phyloP scores from a whole-genome alignment of 2,888 invertebrate genomes.

The Cryptus armator region DNA sequence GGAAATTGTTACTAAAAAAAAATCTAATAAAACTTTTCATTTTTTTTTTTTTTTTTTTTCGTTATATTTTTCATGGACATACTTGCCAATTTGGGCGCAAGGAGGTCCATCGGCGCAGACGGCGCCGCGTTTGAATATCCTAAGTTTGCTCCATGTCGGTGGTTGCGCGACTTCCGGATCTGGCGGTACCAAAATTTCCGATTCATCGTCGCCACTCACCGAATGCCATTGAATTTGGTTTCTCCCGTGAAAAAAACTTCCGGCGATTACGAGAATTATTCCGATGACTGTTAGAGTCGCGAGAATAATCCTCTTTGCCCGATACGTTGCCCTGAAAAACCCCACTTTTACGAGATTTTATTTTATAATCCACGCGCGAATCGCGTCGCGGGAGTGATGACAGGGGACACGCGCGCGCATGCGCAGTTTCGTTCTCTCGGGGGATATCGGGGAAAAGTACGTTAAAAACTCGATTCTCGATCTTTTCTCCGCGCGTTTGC shows the following conservation, averaged over 20 bases:
- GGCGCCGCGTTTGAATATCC: conserved; percentile 89
- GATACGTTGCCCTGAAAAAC: conserved; percentile 58
- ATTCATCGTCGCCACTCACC: conserved; percentile 76
- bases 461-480: too few relatives aligned
- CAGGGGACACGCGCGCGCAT: too few relatives aligned
- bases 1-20: neutral
- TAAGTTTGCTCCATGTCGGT: conserved; percentile 89
- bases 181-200: conserved; percentile 86
- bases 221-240: conserved; percentile 57
- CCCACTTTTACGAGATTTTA: conserved; percentile 16
- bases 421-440: too few relatives aligned
- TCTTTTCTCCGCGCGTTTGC: too few relatives aligned
- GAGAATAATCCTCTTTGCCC: conserved; percentile 40
- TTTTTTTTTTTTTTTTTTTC: conserved; percentile 12
- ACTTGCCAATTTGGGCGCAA: conserved; percentile 93
- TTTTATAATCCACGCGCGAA: too few relatives aligned
- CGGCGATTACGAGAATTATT: conserved; percentile 83
- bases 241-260: conserved; percentile 79
- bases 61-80: conserved; percentile 76
- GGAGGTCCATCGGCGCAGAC: conserved; percentile 92
- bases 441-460: too few relatives aligned
- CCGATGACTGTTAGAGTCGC: conserved; percentile 65
- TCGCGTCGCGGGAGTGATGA: too few relatives aligned
- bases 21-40: too few relatives aligned
- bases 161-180: conserved; percentile 89